Evolutionary conservation across 2,797 vertebrate species (phyloP).

Genomic region (Xenops minutus): DNA sequence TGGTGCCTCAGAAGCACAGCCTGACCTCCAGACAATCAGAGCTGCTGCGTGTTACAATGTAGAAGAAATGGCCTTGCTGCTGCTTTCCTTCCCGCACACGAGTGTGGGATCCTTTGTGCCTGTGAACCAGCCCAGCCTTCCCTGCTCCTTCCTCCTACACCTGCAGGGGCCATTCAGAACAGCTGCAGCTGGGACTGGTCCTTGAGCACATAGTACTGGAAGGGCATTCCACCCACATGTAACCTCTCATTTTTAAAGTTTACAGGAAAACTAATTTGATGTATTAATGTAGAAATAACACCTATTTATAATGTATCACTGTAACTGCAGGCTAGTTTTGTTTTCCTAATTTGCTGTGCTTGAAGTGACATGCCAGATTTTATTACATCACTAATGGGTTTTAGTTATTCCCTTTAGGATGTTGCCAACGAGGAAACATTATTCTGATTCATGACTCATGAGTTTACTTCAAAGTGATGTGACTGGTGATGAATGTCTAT

Average conservation of each 20-base stretch:
- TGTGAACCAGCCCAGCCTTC: not conserved
- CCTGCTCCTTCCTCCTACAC: not conserved
- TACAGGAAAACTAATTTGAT: not conserved
- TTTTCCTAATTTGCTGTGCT: slow-evolving; percentile 50
- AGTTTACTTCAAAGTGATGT: slow-evolving; percentile 23
- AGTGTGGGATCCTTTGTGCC: not conserved
- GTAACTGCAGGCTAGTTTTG: slow-evolving; percentile 51
- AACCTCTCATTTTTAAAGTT: slow-evolving; percentile 15
- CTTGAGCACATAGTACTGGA: not conserved
- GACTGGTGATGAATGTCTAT: not conserved
- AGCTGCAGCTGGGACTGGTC: not conserved
- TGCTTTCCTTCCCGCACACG: not conserved
- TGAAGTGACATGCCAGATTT: slow-evolving; percentile 43
- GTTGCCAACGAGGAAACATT: not conserved
- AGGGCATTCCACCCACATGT: not conserved
- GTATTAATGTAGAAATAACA: slow-evolving; percentile 36
- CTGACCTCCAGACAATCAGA: not conserved
- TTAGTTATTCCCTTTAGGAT: slow-evolving; percentile 52
- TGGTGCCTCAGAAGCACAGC: not conserved
- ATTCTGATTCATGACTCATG: slow-evolving; percentile 32
- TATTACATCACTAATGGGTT: slow-evolving; percentile 40
- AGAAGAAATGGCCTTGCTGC: not conserved
- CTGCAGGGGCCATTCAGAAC: not conserved
- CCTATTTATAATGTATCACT: slow-evolving; percentile 56
- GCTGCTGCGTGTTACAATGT: not conserved